Conservation (phyloP, 2,113 vertebrate species). For the Salvelinus sp. region DNA sequence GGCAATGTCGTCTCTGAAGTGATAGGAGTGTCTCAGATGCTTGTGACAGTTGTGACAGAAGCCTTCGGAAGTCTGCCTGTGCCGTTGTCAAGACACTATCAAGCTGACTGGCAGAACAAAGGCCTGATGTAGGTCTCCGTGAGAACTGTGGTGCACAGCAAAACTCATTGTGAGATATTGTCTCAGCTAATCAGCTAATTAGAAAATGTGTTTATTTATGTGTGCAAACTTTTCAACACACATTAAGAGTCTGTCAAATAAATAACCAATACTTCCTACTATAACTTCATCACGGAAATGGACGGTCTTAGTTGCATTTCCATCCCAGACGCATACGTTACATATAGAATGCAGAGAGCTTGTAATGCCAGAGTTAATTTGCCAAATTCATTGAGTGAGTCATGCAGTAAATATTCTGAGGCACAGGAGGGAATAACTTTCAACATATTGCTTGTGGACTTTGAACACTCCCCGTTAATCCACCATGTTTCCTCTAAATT, state of each 20-base stretch:
- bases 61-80: not conserved
- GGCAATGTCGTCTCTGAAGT: not conserved
- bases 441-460: not conserved
- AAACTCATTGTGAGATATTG: not conserved
- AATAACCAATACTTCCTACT: not conserved
- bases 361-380: constrained; percentile 1
- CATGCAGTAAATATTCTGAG: constrained; percentile 1
- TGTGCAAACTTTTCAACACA: not conserved
- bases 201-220: not conserved
- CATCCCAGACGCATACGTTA: not conserved
- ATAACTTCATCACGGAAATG: not conserved
- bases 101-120: not conserved
- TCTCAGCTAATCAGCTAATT: constrained; percentile 3
- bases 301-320: not conserved
- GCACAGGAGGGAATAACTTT: not conserved
- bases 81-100: not conserved
- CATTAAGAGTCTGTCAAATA: not conserved
- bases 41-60: constrained; percentile 29
- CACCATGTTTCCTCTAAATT: too few species aligned
- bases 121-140: not conserved
- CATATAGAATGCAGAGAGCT: not conserved
- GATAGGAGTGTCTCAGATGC: not conserved
- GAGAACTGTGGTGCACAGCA: not conserved
- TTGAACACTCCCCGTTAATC: not conserved
- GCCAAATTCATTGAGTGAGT: not conserved